Percentiles rank a stretch among this genome's conserved stretches.
These are phyloP conservation scores for Pelecanoides urinatrix DNA, from an alignment of 2,113 vertebrate genomes.

Conservation along the genomic window DNA sequence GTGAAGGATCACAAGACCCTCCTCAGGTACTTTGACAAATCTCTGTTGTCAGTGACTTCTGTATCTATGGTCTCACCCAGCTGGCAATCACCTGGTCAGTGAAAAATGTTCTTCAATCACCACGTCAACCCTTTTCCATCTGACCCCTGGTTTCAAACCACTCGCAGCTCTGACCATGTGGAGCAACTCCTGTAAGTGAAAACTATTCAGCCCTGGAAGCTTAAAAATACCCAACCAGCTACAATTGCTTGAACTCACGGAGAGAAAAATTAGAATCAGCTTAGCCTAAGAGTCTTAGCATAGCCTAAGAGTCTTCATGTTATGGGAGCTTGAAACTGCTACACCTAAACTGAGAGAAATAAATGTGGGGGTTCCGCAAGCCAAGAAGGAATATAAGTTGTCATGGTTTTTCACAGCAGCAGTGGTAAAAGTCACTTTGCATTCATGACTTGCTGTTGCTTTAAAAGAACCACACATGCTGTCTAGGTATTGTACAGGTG, in stretches of 20 bases:
- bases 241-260: background rate
- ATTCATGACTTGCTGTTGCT: background rate
- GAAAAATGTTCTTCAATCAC: background rate
- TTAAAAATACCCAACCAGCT: background rate
- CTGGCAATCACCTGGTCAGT: background rate
- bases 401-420: background rate
- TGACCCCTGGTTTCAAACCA: background rate
- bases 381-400: background rate
- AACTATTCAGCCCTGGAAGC: background rate
- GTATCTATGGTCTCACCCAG: background rate
- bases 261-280: background rate
- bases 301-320: background rate
- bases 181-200: background rate
- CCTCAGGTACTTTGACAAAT: background rate
- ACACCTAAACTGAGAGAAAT: background rate
- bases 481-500: slow-evolving; percentile 19
- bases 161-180: background rate
- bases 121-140: background rate
- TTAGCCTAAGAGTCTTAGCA: background rate
- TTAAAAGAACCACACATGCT: background rate
- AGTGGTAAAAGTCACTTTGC: background rate
- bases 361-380: background rate
- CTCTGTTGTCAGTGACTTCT: background rate
- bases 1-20: background rate
- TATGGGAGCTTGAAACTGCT: background rate